Percentiles rank a stretch among this genome's conserved stretches.
These are phyloP conservation scores for Ceramica pisi DNA, from an alignment of 2,888 invertebrate species.

Conservation along the genomic window DNA sequence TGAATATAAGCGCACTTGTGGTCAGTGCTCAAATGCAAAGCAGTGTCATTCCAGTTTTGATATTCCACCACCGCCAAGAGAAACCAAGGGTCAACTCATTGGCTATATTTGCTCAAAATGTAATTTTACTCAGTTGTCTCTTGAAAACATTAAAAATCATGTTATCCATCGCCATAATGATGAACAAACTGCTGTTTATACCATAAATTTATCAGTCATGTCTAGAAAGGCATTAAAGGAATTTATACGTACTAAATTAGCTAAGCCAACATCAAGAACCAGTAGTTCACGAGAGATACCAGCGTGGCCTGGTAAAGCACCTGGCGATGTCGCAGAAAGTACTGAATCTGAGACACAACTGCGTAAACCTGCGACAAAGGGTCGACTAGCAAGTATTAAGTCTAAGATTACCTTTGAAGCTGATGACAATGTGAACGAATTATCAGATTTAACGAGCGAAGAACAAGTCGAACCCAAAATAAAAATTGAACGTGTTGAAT, in stretches of 20 bases:
- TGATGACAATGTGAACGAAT: slow-evolving; percentile 69
- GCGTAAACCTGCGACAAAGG: slow-evolving; percentile 22
- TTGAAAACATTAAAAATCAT: slow-evolving; percentile 92
- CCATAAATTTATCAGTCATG: slow-evolving; percentile 82
- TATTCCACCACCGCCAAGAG: slow-evolving; percentile 85
- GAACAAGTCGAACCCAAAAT: slow-evolving; percentile 50
- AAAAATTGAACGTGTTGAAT: slow-evolving; percentile 58
- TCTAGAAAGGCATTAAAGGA: slow-evolving; percentile 73
- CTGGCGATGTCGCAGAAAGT: slow-evolving; percentile 69
- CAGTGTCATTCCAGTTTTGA: slow-evolving; percentile 80
- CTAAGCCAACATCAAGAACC: slow-evolving; percentile 68
- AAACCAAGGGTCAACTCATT: slow-evolving; percentile 81
- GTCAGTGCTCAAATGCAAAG: slow-evolving; percentile 87
- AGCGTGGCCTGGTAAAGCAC: slow-evolving; percentile 69
- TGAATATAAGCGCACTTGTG: slow-evolving; percentile 93
- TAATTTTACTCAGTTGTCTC: slow-evolving; percentile 93
- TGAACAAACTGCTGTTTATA: slow-evolving; percentile 85
- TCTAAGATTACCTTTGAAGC: slow-evolving; percentile 83
- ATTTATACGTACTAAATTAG: slow-evolving; percentile 61
- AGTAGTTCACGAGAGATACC: slow-evolving; percentile 73
- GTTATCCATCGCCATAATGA: slow-evolving; percentile 90
- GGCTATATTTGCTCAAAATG: slow-evolving; percentile 94
- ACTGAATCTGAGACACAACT: slow-evolving; percentile 49
- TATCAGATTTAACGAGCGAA: slow-evolving; percentile 52
- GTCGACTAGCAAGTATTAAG: slow-evolving; percentile 67